Evolutionary conservation across 1,140 invertebrate species (phyloP).

Genomic region (Aleiodes sp.): DNA sequence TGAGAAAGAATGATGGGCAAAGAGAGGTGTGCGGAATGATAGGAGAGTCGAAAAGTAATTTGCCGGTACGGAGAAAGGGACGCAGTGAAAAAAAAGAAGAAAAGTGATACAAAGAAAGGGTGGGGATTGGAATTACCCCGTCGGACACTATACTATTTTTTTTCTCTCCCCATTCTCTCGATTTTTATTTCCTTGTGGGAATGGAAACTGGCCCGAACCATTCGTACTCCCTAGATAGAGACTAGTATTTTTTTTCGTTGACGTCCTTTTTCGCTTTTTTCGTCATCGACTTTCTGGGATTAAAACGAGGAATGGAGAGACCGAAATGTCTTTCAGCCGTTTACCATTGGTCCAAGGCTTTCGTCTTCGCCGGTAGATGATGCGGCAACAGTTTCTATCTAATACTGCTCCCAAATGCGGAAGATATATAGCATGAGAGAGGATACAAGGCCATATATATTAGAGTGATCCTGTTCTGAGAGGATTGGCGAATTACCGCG

Average conservation of each 20-base stretch:
- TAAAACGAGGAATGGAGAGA: conserved; percentile 28
- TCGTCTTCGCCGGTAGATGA: conserved; percentile 33
- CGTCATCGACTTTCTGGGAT: conserved; percentile 29
- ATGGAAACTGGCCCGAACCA: conserved; percentile 9
- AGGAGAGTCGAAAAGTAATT: conserved; percentile 5
- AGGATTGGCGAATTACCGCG: conserved; percentile 44
- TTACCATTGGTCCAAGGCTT: conserved; percentile 4
- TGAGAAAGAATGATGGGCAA: conserved; percentile 16
- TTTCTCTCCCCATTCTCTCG: neutral
- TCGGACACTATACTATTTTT: conserved; percentile 1
- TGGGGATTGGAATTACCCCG: neutral
- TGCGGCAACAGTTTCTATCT: too few species aligned
- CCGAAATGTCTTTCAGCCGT: conserved; percentile 28
- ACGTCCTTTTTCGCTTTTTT: conserved; percentile 1
- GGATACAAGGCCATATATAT: conserved; percentile 17
- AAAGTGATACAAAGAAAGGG: conserved; percentile 2
- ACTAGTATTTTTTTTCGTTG: conserved; percentile 22
- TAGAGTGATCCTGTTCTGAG: conserved; percentile 39
- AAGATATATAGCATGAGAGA: too few species aligned
- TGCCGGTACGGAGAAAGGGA: neutral
- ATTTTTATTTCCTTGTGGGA: conserved; percentile 20
- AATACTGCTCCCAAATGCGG: too few species aligned
- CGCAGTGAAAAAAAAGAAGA: neutral
- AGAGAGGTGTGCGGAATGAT: neutral
- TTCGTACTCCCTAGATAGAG: conserved; percentile 1